Conservation (phyloP, 2,888 invertebrate genomes). For the Epistrophe grossulariae region DNA sequence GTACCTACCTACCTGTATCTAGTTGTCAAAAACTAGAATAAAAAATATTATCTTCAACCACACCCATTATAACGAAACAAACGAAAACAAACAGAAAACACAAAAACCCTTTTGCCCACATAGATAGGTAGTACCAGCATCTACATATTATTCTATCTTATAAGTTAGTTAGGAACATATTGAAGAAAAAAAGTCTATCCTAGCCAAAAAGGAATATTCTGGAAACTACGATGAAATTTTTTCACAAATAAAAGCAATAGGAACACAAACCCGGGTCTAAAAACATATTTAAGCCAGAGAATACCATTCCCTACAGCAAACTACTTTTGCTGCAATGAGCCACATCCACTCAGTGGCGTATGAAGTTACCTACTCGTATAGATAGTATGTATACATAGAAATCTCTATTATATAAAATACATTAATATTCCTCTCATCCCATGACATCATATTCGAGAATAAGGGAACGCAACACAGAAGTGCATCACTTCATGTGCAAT, state of each 20-base stretch:
- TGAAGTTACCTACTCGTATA: not conserved
- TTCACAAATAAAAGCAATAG: conserved; percentile 28
- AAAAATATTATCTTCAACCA: conserved; percentile 7
- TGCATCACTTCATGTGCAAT: conserved; percentile 56
- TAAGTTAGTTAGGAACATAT: too few relatives aligned
- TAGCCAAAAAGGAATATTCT: conserved; percentile 54
- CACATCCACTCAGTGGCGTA: not conserved
- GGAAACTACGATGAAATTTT: conserved; percentile 45
- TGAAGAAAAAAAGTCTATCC: conserved; percentile 1
- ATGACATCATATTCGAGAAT: conserved; percentile 43
- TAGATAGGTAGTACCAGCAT: not conserved
- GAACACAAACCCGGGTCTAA: conserved; percentile 23
- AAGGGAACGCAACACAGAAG: conserved; percentile 37
- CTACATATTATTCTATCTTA: too few relatives aligned
- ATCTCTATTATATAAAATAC: not conserved
- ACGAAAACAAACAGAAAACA: conserved; percentile 27
- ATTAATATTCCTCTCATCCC: conserved; percentile 40
- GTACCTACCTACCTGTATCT: too few relatives aligned
- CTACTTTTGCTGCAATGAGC: conserved; percentile 33
- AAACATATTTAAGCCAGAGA: conserved; percentile 9
- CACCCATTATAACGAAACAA: conserved; percentile 5
- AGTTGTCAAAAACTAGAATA: not conserved
- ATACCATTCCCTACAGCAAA: conserved; percentile 27
- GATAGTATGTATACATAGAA: not conserved
- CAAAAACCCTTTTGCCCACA: conserved; percentile 53